A percentile compares a stretch with the other conserved stretches of the same genome.
Conservation (phyloP, 2,797 vertebrate genomes). For the Okamejei kenojei region DNA sequence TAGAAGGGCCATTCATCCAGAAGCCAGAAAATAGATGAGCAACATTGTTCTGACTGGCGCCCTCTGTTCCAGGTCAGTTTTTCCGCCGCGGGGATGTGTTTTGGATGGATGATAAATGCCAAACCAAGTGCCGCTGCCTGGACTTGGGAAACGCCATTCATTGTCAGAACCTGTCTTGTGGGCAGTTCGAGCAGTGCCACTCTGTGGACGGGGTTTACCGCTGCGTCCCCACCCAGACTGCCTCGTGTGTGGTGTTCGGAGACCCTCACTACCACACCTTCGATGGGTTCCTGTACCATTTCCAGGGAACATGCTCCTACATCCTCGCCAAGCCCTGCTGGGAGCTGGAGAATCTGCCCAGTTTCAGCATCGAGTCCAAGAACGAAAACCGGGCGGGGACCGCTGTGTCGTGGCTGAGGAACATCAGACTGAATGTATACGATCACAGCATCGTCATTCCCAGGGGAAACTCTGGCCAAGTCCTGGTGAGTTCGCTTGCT, state of each 20-base stretch:
- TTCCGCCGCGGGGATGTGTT: conserved; percentile 88
- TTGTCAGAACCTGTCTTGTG: conserved; percentile 77
- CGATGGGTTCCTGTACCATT: conserved; percentile 96
- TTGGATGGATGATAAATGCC: conserved; percentile 85
- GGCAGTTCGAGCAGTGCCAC: conserved; percentile 85
- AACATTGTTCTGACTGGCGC: not conserved
- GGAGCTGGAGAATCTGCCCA: conserved; percentile 75
- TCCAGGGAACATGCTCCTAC: conserved; percentile 97
- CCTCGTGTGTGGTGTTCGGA: conserved; percentile 94
- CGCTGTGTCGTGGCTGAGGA: conserved; percentile 86
- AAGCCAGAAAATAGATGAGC: too few relatives aligned
- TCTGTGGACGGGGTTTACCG: conserved; percentile 79
- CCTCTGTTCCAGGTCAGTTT: conserved; percentile 70
- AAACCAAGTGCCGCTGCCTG: conserved; percentile 86
- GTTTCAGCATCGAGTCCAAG: conserved; percentile 94
- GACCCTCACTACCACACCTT: conserved; percentile 98
- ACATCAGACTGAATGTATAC: conserved; percentile 88
- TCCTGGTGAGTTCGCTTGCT: conserved; percentile 67
- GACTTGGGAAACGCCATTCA: conserved; percentile 82
- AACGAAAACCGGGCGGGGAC: conserved; percentile 84
- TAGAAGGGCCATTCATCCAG: too few relatives aligned
- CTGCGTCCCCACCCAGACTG: conserved; percentile 85
- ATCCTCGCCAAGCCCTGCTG: conserved; percentile 86
- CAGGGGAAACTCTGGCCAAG: conserved; percentile 76
- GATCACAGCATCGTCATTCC: conserved; percentile 80